Conservation (phyloP, 2,888 invertebrate species). For the Leptogaster cylindrica region DNA sequence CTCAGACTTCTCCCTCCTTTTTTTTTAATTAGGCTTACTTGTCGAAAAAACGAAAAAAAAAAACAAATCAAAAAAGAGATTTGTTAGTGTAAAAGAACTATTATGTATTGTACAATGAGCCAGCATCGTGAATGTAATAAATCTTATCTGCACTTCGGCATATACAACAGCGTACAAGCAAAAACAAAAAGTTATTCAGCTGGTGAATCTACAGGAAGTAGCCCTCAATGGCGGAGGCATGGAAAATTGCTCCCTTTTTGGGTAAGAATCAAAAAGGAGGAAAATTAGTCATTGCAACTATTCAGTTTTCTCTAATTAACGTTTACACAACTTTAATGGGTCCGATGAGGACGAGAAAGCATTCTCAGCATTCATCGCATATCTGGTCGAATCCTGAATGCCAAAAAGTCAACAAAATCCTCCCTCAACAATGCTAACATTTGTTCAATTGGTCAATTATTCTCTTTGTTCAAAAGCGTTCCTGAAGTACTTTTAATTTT, state of each 20-base stretch:
- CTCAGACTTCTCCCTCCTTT: background rate
- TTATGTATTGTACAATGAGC: background rate
- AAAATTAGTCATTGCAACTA: conserved; percentile 37
- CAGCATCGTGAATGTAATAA: conserved; percentile 28
- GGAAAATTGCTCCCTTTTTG: conserved; percentile 24
- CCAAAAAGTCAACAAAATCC: conserved; percentile 41
- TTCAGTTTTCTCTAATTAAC: conserved; percentile 38
- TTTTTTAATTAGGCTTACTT: conserved; percentile 30
- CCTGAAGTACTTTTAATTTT: conserved; percentile 45
- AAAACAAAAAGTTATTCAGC: conserved; percentile 28
- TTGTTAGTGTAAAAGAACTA: background rate
- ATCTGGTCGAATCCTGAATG: conserved; percentile 21
- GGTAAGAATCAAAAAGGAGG: conserved; percentile 13
- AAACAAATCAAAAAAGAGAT: conserved; percentile 2
- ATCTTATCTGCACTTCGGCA: conserved; percentile 19
- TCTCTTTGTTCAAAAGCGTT: conserved; percentile 49
- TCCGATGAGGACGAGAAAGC: conserved; percentile 12
- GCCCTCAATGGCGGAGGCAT: conserved; percentile 23
- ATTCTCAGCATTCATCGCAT: conserved; percentile 34
- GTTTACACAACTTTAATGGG: conserved; percentile 40
- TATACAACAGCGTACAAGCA: background rate
- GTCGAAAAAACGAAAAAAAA: conserved; percentile 2
- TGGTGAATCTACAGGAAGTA: conserved; percentile 18
- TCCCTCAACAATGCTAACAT: conserved; percentile 50
- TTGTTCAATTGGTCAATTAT: conserved; percentile 50